Conservation (phyloP, 2,113 vertebrate genomes). For the Scortum barcoo region DNA sequence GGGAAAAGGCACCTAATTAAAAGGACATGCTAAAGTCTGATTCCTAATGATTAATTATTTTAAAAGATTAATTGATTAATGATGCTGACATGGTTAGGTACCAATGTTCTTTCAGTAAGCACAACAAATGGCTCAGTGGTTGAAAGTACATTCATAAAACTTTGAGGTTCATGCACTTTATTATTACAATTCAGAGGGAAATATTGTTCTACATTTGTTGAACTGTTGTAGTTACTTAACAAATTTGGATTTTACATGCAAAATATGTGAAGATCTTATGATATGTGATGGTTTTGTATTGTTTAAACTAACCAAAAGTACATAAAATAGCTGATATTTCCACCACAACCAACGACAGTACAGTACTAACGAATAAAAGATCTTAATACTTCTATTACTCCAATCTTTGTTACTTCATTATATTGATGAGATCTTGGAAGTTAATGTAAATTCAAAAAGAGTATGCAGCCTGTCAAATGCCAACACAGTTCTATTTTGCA, state of each 20-base stretch:
- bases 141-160: neutral
- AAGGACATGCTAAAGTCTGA: slow-evolving; percentile 5
- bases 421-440: neutral
- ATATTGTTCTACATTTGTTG: neutral
- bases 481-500: neutral
- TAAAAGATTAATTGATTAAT: slow-evolving; percentile 8
- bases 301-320: neutral
- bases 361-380: too few species aligned
- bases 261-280: neutral
- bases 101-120: neutral
- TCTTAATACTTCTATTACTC: too few species aligned
- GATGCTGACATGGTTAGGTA: slow-evolving; percentile 14
- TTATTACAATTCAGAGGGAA: neutral
- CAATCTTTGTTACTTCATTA: neutral
- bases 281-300: neutral
- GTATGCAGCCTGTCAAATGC: neutral
- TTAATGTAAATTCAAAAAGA: neutral
- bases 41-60: slow-evolving; percentile 19
- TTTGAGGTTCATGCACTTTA: neutral
- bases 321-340: neutral
- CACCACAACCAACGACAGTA: neutral
- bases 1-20: slow-evolving; percentile 15
- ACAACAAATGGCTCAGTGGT: too few species aligned
- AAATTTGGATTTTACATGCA: neutral
- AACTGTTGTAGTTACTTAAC: neutral